Percentiles rank a stretch among this genome's conserved stretches.
phyloP scores from a whole-genome alignment of 2,888 invertebrate genomes.

The Mesodorylaimus sp. region DNA sequence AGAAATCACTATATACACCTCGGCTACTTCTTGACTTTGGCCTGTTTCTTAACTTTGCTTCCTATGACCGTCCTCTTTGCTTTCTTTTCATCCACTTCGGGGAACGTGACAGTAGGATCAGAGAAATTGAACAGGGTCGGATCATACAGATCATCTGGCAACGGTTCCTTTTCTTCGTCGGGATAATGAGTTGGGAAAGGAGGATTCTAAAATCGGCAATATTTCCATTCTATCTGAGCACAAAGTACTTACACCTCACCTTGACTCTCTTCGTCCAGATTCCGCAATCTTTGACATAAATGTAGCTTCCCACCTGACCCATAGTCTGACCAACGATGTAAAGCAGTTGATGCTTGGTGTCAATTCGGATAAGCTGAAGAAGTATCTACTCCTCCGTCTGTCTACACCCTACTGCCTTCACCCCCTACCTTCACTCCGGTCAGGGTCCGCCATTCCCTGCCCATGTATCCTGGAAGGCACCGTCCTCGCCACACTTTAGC shows the following conservation, averaged over 20 bases:
- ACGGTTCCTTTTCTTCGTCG: slow-evolving; percentile 39
- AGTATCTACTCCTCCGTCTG: no score
- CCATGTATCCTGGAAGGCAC: slow-evolving; percentile 93
- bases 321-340: slow-evolving; percentile 51
- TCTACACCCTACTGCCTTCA: no score
- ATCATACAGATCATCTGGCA: slow-evolving; percentile 54
- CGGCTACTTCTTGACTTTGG: slow-evolving; percentile 9
- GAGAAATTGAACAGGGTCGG: slow-evolving; percentile 55
- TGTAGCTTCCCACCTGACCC: not conserved
- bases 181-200: slow-evolving; percentile 62
- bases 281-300: not conserved
- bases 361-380: slow-evolving; percentile 66
- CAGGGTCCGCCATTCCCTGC: slow-evolving; percentile 44
- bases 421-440: slow-evolving; percentile 43
- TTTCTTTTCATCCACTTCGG: slow-evolving; percentile 1
- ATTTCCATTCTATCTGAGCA: not conserved
- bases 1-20: not conserved
- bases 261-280: no score
- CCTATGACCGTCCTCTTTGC: not conserved
- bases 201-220: slow-evolving; percentile 31
- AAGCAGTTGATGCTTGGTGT: slow-evolving; percentile 77
- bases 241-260: no score
- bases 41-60: slow-evolving; percentile 9
- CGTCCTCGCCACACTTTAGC: slow-evolving; percentile 78
- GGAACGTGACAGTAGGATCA: slow-evolving; percentile 44